These are phyloP conservation scores for Metopolophium dirhodum DNA, from an alignment of 1,140 invertebrate species.

Conservation along the genomic window DNA sequence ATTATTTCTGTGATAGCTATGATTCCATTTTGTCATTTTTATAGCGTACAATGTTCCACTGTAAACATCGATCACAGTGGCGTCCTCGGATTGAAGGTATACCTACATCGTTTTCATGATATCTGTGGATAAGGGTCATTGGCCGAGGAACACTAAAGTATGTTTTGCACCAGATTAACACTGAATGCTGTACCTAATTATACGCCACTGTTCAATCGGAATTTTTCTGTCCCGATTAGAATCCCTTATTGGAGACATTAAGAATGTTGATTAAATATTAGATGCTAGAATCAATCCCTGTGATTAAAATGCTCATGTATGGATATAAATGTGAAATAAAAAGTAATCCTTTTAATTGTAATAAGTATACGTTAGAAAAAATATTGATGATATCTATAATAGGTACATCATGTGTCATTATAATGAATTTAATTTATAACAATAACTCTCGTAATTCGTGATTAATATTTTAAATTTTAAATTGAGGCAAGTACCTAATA, in stretches of 20 bases:
- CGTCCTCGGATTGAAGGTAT: not conserved
- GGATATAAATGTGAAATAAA: not conserved
- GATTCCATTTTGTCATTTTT: not conserved
- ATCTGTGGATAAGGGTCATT: not conserved
- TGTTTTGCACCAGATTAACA: not conserved
- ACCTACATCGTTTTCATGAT: not conserved
- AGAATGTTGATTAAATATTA: not conserved
- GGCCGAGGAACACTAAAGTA: not conserved
- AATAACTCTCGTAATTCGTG: not conserved
- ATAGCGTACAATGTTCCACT: too few species aligned
- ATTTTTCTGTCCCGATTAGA: too few species aligned
- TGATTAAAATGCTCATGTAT: not conserved
- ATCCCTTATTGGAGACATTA: not conserved
- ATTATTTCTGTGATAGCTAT: slow-evolving; percentile 11
- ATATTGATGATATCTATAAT: not conserved
- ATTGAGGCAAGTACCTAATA: not conserved
- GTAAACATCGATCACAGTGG: too few species aligned
- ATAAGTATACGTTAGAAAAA: not conserved
- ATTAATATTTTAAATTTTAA: not conserved
- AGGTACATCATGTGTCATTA: not conserved
- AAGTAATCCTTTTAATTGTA: not conserved
- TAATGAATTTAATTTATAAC: not conserved
- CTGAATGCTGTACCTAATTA: too few species aligned
- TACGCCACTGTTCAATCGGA: too few species aligned
- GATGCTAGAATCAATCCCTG: not conserved